These are phyloP conservation scores for Eutrigla gurnardus DNA, from an alignment of 2,797 vertebrate genomes.

Conservation along the genomic window DNA sequence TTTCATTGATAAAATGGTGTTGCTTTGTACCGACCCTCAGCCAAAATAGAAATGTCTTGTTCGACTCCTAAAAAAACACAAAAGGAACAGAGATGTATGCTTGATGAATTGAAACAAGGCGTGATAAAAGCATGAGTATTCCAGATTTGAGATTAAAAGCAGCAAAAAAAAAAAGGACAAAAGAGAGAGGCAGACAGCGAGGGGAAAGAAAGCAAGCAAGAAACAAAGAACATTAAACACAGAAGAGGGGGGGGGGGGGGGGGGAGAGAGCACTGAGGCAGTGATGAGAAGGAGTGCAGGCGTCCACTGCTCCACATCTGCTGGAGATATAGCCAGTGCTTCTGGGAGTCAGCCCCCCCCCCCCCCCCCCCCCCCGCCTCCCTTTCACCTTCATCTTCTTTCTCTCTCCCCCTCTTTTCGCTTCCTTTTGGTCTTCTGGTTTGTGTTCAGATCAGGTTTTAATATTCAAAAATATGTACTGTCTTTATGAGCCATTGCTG, in stretches of 20 bases:
- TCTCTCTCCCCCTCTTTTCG: conserved; percentile 34
- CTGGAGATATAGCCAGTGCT: conserved; percentile 71
- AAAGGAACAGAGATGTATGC: neutral
- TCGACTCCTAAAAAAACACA: conserved; percentile 4
- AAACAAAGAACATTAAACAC: conserved; percentile 41
- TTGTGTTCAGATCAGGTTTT: conserved; percentile 77
- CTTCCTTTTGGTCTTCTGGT: conserved; percentile 70
- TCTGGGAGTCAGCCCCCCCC: conserved; percentile 67
- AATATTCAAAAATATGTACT: conserved; percentile 74
- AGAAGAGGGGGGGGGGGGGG: conserved; percentile 1
- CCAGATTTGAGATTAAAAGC: conserved; percentile 18
- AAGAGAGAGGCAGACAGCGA: conserved; percentile 17
- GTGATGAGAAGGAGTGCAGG: conserved; percentile 66
- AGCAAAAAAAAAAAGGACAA: conserved; percentile 4
- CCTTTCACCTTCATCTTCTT: conserved; percentile 66
- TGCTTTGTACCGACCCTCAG: neutral
- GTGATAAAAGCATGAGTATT: neutral
- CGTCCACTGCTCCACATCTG: conserved; percentile 74
- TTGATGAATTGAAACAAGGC: neutral
- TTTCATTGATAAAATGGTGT: neutral
- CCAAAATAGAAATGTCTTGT: conserved; percentile 8
- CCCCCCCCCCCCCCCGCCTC: conserved; percentile 51
- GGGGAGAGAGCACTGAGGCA: conserved; percentile 27
- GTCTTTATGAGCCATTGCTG: conserved; percentile 72
- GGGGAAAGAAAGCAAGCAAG: conserved; percentile 12